Conservation (phyloP, 2,113 vertebrate genomes). For the Vulpes lagopus region DNA sequence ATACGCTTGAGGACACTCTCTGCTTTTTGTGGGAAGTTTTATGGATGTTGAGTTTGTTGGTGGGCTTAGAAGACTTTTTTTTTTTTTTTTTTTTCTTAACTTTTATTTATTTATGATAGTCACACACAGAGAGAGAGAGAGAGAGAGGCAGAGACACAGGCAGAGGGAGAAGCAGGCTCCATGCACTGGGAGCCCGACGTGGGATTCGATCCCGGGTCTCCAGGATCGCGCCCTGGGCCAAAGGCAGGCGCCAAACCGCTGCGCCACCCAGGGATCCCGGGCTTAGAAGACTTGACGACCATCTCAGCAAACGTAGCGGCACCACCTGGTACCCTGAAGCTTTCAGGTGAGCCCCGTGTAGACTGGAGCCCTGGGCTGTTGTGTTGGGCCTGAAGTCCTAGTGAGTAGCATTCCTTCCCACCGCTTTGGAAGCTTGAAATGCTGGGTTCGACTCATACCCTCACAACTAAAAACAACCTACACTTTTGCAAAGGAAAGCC, state of each 20-base stretch:
- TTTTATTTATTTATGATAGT: too few relatives aligned
- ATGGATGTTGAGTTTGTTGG: background rate
- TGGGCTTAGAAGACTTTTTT: background rate
- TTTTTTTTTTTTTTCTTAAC: too few relatives aligned
- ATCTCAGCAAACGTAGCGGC: background rate
- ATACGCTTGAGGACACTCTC: background rate
- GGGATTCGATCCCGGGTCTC: too few relatives aligned
- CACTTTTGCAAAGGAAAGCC: slow-evolving; percentile 50
- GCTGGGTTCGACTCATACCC: slow-evolving; percentile 4
- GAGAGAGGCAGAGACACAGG: too few relatives aligned
- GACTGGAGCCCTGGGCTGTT: background rate
- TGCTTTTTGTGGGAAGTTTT: background rate
- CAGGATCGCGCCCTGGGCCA: too few relatives aligned
- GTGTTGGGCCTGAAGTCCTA: background rate
- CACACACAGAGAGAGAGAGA: too few relatives aligned
- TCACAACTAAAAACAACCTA: slow-evolving; percentile 11
- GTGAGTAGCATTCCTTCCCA: background rate
- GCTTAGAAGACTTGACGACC: background rate
- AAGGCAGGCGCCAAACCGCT: too few relatives aligned
- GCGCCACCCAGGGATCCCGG: too few relatives aligned
- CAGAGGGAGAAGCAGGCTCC: too few relatives aligned
- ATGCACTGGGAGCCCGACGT: too few relatives aligned
- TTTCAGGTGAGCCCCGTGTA: background rate
- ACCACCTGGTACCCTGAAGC: background rate
- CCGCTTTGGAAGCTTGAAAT: background rate